These are phyloP conservation scores for Osmerus mordax DNA, from an alignment of 2,113 vertebrate species.

Conservation along the genomic window DNA sequence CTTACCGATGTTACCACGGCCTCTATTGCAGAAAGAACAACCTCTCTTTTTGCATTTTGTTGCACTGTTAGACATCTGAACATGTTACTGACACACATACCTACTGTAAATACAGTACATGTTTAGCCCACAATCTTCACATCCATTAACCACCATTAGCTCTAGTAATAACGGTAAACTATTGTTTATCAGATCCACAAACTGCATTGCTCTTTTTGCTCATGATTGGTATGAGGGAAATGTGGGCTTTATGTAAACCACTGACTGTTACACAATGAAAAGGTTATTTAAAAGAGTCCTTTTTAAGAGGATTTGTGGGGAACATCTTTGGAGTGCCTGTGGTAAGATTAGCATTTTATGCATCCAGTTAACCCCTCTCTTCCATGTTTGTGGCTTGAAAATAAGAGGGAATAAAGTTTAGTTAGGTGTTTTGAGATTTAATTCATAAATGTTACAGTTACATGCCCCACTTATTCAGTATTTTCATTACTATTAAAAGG, in stretches of 20 bases:
- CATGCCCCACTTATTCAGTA: background rate
- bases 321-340: slow-evolving; percentile 15
- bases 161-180: slow-evolving; percentile 15
- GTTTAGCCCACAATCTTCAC: slow-evolving; percentile 7
- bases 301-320: slow-evolving; percentile 29
- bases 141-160: slow-evolving; percentile 11
- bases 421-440: background rate
- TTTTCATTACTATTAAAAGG: background rate
- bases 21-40: slow-evolving; percentile 33
- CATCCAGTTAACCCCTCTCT: slow-evolving; percentile 30
- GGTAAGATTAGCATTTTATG: slow-evolving; percentile 36
- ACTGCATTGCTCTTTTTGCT: slow-evolving; percentile 23
- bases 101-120: slow-evolving; percentile 20
- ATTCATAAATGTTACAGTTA: background rate
- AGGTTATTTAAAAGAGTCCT: slow-evolving; percentile 43
- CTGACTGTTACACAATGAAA: slow-evolving; percentile 58
- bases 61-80: slow-evolving; percentile 39
- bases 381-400: background rate
- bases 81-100: slow-evolving; percentile 12
- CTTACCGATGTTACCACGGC: slow-evolving; percentile 35
- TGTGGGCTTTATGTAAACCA: slow-evolving; percentile 40
- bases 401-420: background rate
- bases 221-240: slow-evolving; percentile 26
- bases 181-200: background rate
- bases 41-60: slow-evolving; percentile 35